Evolutionary conservation across 1,140 invertebrate species (phyloP), one percentile per base, ranked within the genome.

Genomic region (Drosophila ohnishii): DNA sequence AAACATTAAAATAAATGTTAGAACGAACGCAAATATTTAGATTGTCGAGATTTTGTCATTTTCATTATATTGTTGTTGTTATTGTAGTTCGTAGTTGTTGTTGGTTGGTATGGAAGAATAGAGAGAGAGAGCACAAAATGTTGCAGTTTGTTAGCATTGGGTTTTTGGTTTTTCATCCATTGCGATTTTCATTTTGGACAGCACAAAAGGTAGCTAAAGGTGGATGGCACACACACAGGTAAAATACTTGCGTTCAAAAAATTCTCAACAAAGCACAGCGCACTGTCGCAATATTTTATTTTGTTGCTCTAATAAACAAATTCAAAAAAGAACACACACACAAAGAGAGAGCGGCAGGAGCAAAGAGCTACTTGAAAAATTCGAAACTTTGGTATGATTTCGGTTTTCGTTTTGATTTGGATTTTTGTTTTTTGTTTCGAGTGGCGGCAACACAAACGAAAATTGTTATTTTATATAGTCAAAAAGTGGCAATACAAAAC

Each of bases 401-500:
- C 25, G n/a, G 25, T 16, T 58, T 67, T 58, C 5, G 53, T 28
- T 28, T 28, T 28, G 32, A 37, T 64, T 53, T 73, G 9, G 9
- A n/a, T 25, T 62, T 58, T 59, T 45, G 13, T 40, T 35, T 50
- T 65, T 40, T 28, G 11, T 48, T 75, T 60, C 22, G 25, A 48
- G 35, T 64, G 64, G 45, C 19, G 53, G 35, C 51, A 56, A 61
- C 57, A 60, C 80, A 83, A 83, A 75, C 66, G 72, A 80, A 74
- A 77, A 75, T 61, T 65, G 56, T 60, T 69, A 34, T 65, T 71
- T 63, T 25, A 28, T 74, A 67, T 78, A 65, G 75, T 81, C 72
- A 81, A 85, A 79, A 85, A 85, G 57, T 85, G 70, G 81, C 60
- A 84, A 70, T 70, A 85, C 60, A 84, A 80, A 80, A 80, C 73